These are phyloP conservation scores for Caradrina clavipalpis DNA, from an alignment of 2,888 invertebrate species.

Conservation along the genomic window DNA sequence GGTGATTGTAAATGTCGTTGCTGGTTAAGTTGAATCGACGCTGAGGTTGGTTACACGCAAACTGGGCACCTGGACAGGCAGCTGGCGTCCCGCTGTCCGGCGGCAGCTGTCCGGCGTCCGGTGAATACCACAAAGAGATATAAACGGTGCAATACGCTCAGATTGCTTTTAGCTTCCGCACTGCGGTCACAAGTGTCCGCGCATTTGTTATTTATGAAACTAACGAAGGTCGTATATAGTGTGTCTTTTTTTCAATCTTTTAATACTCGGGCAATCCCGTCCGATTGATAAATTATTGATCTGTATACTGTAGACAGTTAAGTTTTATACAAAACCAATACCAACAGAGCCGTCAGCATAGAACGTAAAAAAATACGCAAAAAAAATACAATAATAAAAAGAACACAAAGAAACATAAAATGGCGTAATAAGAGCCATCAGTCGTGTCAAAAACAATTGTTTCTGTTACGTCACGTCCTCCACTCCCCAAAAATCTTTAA, in stretches of 20 bases:
- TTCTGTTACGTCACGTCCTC: constrained; percentile 36
- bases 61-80: constrained; percentile 22
- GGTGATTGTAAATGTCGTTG: constrained; percentile 1
- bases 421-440: constrained; percentile 12
- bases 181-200: constrained; percentile 36
- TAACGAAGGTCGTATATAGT: constrained; percentile 1
- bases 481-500: constrained; percentile 44
- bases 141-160: constrained; percentile 43
- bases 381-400: background rate
- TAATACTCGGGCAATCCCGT: background rate
- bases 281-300: background rate
- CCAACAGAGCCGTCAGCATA: background rate
- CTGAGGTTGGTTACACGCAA: constrained; percentile 13
- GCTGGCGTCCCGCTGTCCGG: background rate
- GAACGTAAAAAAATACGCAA: background rate
- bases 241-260: background rate
- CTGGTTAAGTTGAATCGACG: constrained; percentile 17
- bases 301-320: background rate
- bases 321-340: background rate
- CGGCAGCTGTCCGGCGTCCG: constrained; percentile 17
- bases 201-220: constrained; percentile 36
- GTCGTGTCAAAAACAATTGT: constrained; percentile 48
- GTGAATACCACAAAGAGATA: constrained; percentile 48
- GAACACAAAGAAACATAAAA: constrained; percentile 29
- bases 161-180: constrained; percentile 28